Evolutionary conservation across 2,797 vertebrate species (phyloP).

Genomic region (Sebastes jordani): DNA sequence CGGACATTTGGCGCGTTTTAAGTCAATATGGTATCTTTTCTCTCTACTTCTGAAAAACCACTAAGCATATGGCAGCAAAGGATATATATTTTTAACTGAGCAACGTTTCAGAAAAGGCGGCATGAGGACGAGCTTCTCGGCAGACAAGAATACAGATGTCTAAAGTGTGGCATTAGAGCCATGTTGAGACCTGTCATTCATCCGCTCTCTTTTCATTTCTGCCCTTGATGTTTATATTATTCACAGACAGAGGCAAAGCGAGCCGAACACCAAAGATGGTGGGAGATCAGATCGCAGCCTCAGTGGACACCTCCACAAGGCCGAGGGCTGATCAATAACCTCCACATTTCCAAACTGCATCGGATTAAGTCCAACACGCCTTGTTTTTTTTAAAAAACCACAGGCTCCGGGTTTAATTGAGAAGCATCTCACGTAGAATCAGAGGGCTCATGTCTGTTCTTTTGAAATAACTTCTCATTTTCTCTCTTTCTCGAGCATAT

Average conservation of each 20-base stretch:
- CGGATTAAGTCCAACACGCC: conserved; percentile 31
- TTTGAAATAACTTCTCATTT: conserved; percentile 67
- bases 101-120: background rate
- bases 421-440: conserved; percentile 60
- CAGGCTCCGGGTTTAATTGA: conserved; percentile 45
- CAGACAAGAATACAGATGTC: conserved; percentile 7
- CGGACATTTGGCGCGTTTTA: conserved; percentile 29
- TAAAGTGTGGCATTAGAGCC: conserved; percentile 13
- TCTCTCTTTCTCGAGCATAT: conserved; percentile 36
- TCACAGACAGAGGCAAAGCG: conserved; percentile 33
- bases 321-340: conserved; percentile 64
- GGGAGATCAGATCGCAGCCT: conserved; percentile 37
- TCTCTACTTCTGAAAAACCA: background rate
- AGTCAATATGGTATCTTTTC: conserved; percentile 19
- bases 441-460: conserved; percentile 48
- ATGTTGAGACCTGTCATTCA: conserved; percentile 45
- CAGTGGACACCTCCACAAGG: conserved; percentile 61
- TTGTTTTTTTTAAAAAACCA: conserved; percentile 7
- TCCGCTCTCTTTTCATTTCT: conserved; percentile 18
- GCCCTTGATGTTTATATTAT: conserved; percentile 53
- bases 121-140: background rate
- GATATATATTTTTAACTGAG: conserved; percentile 23
- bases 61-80: background rate
- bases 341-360: conserved; percentile 54
- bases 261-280: conserved; percentile 20